Conservation (phyloP, 2,888 invertebrate species). For the Tipula confusa region DNA sequence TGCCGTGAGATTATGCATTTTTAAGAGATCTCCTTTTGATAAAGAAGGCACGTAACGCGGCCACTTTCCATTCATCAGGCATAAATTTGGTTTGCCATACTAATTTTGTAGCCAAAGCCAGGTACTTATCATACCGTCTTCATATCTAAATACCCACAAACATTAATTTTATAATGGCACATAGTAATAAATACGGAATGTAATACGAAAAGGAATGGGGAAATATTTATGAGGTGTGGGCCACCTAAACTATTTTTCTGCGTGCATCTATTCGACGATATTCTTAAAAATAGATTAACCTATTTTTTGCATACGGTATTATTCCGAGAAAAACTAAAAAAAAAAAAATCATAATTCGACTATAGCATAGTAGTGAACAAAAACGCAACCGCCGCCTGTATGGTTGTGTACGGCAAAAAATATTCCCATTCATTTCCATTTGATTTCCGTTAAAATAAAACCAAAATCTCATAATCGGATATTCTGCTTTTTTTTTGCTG, state of each 20-base stretch:
- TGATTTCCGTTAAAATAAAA: conserved; percentile 1
- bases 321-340: neutral
- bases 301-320: neutral
- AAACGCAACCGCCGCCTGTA: neutral
- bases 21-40: no score
- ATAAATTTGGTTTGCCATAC: no score
- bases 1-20: no score
- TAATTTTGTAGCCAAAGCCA: no score
- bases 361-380: neutral
- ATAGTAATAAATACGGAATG: neutral
- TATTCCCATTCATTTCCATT: neutral
- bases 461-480: conserved; percentile 20
- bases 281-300: conserved; percentile 9
- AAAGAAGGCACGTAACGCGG: no score
- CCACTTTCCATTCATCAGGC: no score
- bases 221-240: neutral
- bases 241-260: neutral
- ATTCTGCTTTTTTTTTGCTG: neutral
- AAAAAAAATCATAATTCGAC: neutral
- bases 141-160: no score
- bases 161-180: no score
- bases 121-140: no score
- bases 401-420: neutral
- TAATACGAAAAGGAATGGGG: neutral
- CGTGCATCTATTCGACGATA: neutral